phyloP scores from a whole-genome alignment of 2,797 vertebrate genomes.

The Acropternis orthonyx region DNA sequence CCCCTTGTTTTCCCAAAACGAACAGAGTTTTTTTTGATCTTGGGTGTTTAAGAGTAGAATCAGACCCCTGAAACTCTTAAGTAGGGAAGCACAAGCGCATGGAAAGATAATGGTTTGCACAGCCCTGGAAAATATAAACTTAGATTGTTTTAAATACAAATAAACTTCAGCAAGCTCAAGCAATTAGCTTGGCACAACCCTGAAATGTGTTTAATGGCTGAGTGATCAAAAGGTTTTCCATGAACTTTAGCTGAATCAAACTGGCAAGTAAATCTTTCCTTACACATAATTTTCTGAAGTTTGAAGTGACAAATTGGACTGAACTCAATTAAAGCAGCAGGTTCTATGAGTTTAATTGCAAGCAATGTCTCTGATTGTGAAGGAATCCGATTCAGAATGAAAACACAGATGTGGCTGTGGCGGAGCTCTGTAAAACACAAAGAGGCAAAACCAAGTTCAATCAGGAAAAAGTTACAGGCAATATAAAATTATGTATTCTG shows the following conservation, averaged over 20 bases:
- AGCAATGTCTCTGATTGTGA: slow-evolving; percentile 51
- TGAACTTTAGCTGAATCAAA: slow-evolving; percentile 72
- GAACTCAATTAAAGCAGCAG: slow-evolving; percentile 74
- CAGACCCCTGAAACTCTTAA: neutral
- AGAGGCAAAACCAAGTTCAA: neutral
- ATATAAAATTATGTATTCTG: neutral
- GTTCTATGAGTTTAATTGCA: slow-evolving; percentile 69
- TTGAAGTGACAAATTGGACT: slow-evolving; percentile 76
- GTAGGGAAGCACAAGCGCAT: neutral
- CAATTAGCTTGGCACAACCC: slow-evolving; percentile 62
- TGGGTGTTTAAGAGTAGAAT: neutral
- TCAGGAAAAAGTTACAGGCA: neutral
- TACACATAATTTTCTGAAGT: slow-evolving; percentile 71
- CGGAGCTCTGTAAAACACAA: neutral
- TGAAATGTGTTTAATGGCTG: slow-evolving; percentile 70
- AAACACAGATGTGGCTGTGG: slow-evolving; percentile 44
- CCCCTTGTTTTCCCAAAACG: neutral
- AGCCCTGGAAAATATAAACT: slow-evolving; percentile 33
- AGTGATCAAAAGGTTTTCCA: slow-evolving; percentile 74
- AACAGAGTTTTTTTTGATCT: neutral
- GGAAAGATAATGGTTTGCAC: slow-evolving; percentile 42
- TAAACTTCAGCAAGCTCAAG: slow-evolving; percentile 47
- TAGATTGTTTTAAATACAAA: slow-evolving; percentile 55
- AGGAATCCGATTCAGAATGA: slow-evolving; percentile 49
- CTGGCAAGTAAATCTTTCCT: slow-evolving; percentile 72